These are phyloP conservation scores for Pipa parva DNA, from an alignment of 2,113 vertebrate species.

Conservation along the genomic window DNA sequence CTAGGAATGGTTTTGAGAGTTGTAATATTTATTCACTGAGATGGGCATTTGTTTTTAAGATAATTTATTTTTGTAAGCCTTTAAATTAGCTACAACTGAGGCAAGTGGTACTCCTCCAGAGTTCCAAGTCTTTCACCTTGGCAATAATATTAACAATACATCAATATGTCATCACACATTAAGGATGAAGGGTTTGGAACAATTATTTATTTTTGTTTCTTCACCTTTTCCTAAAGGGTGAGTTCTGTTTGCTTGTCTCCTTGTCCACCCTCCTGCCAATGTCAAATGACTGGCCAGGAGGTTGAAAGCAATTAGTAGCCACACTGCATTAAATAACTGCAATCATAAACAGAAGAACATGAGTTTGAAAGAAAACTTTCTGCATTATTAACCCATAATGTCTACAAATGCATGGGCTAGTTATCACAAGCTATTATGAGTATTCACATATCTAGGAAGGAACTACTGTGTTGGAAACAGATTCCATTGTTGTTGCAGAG, in stretches of 20 bases:
- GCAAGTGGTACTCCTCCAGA: background rate
- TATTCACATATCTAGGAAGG: too few relatives aligned
- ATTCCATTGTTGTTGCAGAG: too few relatives aligned
- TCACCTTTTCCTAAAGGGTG: conserved; percentile 23
- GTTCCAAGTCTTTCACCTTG: conserved; percentile 4
- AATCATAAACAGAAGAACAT: background rate
- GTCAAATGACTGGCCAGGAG: conserved; percentile 17
- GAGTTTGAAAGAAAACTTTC: too few relatives aligned
- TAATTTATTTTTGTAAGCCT: too few relatives aligned
- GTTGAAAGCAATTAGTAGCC: conserved; percentile 9
- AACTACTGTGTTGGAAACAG: too few relatives aligned
- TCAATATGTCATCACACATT: conserved; percentile 27
- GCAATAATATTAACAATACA: conserved; percentile 21
- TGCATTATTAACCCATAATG: too few relatives aligned
- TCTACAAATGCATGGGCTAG: too few relatives aligned
- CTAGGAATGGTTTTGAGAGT: too few relatives aligned
- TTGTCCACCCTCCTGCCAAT: conserved; percentile 19
- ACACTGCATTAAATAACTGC: conserved; percentile 8
- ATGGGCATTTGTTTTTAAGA: background rate
- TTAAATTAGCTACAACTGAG: too few relatives aligned
- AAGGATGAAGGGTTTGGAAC: conserved; percentile 14
- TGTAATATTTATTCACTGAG: background rate
- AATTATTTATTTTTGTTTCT: conserved; percentile 28
- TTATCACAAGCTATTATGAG: too few relatives aligned
- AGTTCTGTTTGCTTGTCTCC: conserved; percentile 31